Evolutionary conservation across 2,888 invertebrate genomes (phyloP), one percentile per base, ranked within the genome.

Genomic region (Diarsia brunnea): DNA sequence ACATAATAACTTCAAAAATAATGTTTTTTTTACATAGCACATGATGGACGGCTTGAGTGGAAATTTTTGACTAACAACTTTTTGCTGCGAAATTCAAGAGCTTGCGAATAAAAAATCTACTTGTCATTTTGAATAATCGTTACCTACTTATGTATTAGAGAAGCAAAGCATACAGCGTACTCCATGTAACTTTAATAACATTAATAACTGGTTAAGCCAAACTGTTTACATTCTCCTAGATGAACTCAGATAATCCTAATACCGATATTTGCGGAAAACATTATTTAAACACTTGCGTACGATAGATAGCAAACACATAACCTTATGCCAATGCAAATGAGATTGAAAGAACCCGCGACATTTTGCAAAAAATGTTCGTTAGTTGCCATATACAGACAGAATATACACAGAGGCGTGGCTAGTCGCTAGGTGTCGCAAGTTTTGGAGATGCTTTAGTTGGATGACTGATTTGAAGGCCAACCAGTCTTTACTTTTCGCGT

Each of bases 381-480:
- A 80, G 69, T 77, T 78, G 73, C 70, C 75, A 72, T 79, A 81
- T 73, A 82, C 58, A 69, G 81, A 75, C 69, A 63, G 61, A 81
- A 79, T 73, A 81, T 69, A 85, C 85, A 85, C 85, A 79, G 77
- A 87, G 83, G 86, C 76, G 87, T 82, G 86, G 86, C 81, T 58
- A 81, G 75, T 78, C 65, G 81, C 68, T 79, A 80, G 75, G 84
- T 87, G 85, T 87, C 87, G 86, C 79, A 87, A 89, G 85, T 82
- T 82, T 73, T 71, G 24, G 71, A 84, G 84, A 86, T 82, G 84
- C 85, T 78, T 83, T 79, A 84, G 77, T 81, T 81, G 69, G 72
- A 73, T 55, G 79, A 80, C 75, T 82, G 73, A 68, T 69, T 76
- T 73, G 83, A 81, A 86, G 87, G 87, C 84, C 84, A 79, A 82